Base-by-base conservation (phyloP, 2,888 invertebrate genomes). In the Drosophila maculinotata region DNA sequence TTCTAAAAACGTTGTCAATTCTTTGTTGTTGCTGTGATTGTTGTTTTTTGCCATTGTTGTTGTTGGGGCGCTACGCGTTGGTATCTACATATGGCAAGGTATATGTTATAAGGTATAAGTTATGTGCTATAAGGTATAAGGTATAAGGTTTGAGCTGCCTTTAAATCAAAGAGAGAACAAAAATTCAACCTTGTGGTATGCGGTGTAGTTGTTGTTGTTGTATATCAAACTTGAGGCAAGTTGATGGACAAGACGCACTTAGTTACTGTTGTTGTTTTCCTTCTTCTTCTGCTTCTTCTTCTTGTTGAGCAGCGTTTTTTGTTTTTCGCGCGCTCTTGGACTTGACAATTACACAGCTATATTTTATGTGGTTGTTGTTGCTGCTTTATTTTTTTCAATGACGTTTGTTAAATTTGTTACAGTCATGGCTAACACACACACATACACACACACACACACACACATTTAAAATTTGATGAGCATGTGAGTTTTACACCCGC, bases 1-100 rank as follows among this genome's bases (percentile, higher is more conserved):
- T 90, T 90, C 88, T 79, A 87, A 89, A 89, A 87, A 69, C 89
- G 89, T 88, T 84, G 78, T 74, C 87, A 63, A 66, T 84, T 74
- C 78, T 67, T 69, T 47, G 45, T 69, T 56, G 39, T 53, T 28
- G 31, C 47, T 59, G 38, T 42, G 26, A 20, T 38, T 52, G 23
- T 15, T 64, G 38, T 51, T 42, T 39, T 12, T 23, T 47, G 26
- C 28, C 42, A 25, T 54, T 49, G 66, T 35, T 69, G 63, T 72
- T 53, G 47, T 45, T 76, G 53, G 48, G 67, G 38, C 41, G 70
- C 85, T 87, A 87, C 83, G 86, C 86, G 66, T 87, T 69, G 82
- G 82, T 74, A 88, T 87, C 81, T 64, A 57, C 57, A 69, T 73
- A 67, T 26, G 54, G 30, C 38, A 33, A 38, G 31, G 38, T 47